Evolutionary conservation across 2,797 vertebrate species (phyloP).

Genomic region (Manis crassicaudata): DNA sequence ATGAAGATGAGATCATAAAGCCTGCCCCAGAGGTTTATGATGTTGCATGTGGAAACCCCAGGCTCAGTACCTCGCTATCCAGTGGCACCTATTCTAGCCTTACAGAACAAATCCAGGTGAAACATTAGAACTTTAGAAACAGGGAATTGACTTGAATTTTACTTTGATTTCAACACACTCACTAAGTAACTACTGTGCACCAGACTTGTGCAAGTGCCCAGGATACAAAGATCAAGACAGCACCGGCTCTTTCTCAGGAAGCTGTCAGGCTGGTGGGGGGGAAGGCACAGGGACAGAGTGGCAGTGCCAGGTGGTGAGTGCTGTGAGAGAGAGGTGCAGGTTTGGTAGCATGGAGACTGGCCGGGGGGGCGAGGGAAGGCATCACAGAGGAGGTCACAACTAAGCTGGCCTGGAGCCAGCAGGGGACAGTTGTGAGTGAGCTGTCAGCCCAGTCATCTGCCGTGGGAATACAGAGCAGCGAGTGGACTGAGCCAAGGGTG

Average conservation of each 20-base stretch:
- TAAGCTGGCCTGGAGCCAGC: not conserved
- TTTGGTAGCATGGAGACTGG: not conserved
- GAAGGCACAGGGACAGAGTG: not conserved
- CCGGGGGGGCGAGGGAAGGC: not conserved
- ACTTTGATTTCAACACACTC: not conserved
- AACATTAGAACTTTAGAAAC: not conserved
- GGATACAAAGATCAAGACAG: not conserved
- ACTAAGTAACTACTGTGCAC: not conserved
- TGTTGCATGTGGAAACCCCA: not conserved
- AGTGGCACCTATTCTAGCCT: not conserved
- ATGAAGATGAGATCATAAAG: not conserved
- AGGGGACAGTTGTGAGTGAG: not conserved
- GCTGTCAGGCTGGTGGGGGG: not conserved
- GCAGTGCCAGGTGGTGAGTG: accelerated
- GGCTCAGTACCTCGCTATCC: too few relatives aligned
- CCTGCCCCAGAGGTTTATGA: not conserved
- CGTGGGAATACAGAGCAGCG: not conserved
- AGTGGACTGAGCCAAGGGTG: not conserved
- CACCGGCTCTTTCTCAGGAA: not conserved
- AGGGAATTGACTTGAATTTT: not conserved
- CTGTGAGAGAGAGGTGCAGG: accelerated
- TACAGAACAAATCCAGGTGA: not conserved
- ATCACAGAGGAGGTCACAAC: not conserved
- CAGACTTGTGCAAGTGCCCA: not conserved
- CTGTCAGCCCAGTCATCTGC: not conserved